Base-by-base conservation (phyloP, 1,140 invertebrate genomes). In the Drosophila equinoxialis region DNA sequence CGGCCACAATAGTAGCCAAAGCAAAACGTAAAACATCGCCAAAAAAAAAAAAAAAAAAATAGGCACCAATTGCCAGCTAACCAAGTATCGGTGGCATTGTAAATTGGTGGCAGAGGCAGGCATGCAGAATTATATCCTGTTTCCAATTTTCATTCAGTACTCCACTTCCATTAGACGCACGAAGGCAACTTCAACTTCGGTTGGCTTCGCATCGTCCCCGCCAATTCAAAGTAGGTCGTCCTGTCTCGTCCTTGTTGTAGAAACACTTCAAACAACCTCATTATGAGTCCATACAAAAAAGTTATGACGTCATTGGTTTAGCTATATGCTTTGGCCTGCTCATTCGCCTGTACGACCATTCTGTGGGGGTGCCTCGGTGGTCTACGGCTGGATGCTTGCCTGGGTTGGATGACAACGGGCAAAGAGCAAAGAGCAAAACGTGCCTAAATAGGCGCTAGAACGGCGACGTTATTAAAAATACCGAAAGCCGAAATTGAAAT, bases 61-160 rank as follows among this genome's bases (percentile, higher is more conserved):
- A 6, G n/a, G 30, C 64, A 68, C 75, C 71, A 77, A 81, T 71
- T 74, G 71, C 71, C 70, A 81, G 65, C 71, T 57, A 68, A 72
- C 42, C 60, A 68, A 76, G 37, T 67, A 71, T 71, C 51, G 17
- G 51, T 61, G 62, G 67, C 62, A 57, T 71, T 62, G 72, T 17
- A 17, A 0, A 17, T 17, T 17, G 17, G 17, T 39, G 37, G 37
- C 37, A 79, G 51, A 45, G 51, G 63, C 60, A 68, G 55, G 37
- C 69, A 13, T 6, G 20, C 61, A 58, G 72, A 71, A 65, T 68
- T 80, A 62, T 86, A 82, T 87, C 71, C 83, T 80, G 79, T 80
- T 87, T 80, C 84, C 77, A 80, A 89, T 84, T 87, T 87, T 87
- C 84, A 87, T 87, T 87, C 84, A 87, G 84, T 89, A 73, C 73